Evolutionary conservation across 2,113 vertebrate genomes (phyloP).

Genomic region (Dromaius novaehollandiae): DNA sequence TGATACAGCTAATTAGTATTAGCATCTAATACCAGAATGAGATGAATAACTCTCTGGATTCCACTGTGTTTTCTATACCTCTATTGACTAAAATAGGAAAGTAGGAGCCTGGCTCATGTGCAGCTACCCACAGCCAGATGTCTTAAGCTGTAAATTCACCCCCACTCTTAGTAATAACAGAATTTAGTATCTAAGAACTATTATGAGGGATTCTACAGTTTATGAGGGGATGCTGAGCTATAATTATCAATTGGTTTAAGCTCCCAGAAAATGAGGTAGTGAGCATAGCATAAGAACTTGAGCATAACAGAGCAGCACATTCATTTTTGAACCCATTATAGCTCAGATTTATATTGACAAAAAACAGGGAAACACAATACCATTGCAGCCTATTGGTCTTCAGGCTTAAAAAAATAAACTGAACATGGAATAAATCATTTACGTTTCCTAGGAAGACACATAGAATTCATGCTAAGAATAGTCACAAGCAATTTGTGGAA

Average conservation of each 20-base stretch:
- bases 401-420: not conserved
- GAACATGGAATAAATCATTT: not conserved
- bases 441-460: not conserved
- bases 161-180: not conserved
- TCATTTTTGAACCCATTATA: not conserved
- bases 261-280: not conserved
- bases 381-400: accelerated
- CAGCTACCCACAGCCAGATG: not conserved
- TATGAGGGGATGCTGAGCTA: not conserved
- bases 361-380: not conserved
- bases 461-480: not conserved
- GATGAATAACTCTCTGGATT: not conserved
- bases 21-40: not conserved
- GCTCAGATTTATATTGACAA: not conserved
- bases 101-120: not conserved
- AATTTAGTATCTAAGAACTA: not conserved
- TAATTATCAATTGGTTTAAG: not conserved
- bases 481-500: not conserved
- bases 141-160: not conserved
- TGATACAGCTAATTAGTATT: not conserved
- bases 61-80: not conserved
- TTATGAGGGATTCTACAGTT: not conserved
- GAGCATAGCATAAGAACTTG: not conserved
- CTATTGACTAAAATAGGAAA: not conserved
- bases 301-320: not conserved